Evolutionary conservation across 2,113 vertebrate genomes (phyloP).

Genomic region (Pterocles orientalis): DNA sequence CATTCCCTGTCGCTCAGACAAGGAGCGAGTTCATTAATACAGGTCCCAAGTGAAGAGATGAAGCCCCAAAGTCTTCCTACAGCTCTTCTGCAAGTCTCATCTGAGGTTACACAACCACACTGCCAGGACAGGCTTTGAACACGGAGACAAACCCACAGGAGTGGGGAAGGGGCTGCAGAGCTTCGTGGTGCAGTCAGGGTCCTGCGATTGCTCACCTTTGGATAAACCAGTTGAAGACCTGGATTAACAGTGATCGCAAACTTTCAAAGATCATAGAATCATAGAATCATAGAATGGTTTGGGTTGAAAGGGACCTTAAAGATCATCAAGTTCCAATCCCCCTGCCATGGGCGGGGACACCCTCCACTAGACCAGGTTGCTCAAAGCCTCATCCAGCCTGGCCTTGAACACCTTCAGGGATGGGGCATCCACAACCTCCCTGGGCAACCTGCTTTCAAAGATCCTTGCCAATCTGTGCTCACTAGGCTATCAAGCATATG

Average conservation of each 20-base stretch:
- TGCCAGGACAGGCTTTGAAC: neutral
- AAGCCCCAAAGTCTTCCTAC: neutral
- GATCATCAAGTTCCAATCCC: too few relatives aligned
- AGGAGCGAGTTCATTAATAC: neutral
- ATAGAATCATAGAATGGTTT: too few relatives aligned
- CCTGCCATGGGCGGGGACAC: too few relatives aligned
- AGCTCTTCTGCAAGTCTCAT: neutral
- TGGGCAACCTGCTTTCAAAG: too few relatives aligned
- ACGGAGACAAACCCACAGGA: neutral
- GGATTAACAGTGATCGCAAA: neutral
- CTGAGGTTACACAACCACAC: rapidly evolving
- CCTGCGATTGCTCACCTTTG: neutral
- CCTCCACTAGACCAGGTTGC: too few relatives aligned
- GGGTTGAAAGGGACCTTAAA: too few relatives aligned
- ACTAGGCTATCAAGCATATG: neutral
- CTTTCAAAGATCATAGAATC: neutral
- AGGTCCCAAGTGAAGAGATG: neutral
- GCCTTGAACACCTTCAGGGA: too few relatives aligned
- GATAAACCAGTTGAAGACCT: neutral
- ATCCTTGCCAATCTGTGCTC: neutral
- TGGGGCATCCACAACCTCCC: too few relatives aligned
- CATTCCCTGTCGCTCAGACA: neutral
- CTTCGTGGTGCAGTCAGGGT: neutral
- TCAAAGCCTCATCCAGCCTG: too few relatives aligned
- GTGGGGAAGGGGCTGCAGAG: neutral